Evolutionary conservation across 1,140 invertebrate genomes (phyloP).

Genomic region (Drosophila miranda): DNA sequence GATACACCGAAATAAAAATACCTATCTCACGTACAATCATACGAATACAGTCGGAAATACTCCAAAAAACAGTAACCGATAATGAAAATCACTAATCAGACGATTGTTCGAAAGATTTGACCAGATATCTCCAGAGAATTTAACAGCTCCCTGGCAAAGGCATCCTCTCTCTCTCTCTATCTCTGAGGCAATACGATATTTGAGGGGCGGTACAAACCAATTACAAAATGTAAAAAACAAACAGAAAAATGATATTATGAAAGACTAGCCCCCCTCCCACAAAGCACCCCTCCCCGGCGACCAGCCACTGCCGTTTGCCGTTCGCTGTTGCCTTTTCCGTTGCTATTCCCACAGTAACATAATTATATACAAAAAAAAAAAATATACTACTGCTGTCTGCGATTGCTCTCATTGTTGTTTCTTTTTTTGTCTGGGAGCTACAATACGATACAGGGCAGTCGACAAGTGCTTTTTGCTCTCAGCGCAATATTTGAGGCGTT

Average conservation of each 20-base stretch:
- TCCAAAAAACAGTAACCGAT: too few species aligned
- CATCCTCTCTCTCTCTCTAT: too few species aligned
- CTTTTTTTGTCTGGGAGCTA: not conserved
- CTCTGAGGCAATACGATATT: not conserved
- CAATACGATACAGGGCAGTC: constrained; percentile 7
- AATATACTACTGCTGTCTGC: constrained; percentile 10
- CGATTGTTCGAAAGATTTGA: too few species aligned
- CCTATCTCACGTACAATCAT: too few species aligned
- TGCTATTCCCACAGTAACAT: too few species aligned
- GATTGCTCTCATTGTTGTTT: not conserved
- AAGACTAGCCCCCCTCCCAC: not conserved
- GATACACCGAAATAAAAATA: too few species aligned
- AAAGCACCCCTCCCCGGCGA: not conserved
- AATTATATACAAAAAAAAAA: too few species aligned
- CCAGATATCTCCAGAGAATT: too few species aligned
- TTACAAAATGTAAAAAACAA: not conserved
- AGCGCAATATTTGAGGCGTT: constrained; percentile 30
- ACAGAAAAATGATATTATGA: constrained; percentile 13
- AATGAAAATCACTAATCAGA: too few species aligned
- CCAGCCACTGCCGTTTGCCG: not conserved
- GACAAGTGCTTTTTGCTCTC: constrained; percentile 13
- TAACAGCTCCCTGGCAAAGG: too few species aligned
- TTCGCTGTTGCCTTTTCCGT: too few species aligned
- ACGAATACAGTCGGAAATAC: too few species aligned
- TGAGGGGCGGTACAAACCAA: not conserved